Base-by-base conservation (phyloP, 1,140 invertebrate genomes). In the Trachymyrmex septentrionalis region DNA sequence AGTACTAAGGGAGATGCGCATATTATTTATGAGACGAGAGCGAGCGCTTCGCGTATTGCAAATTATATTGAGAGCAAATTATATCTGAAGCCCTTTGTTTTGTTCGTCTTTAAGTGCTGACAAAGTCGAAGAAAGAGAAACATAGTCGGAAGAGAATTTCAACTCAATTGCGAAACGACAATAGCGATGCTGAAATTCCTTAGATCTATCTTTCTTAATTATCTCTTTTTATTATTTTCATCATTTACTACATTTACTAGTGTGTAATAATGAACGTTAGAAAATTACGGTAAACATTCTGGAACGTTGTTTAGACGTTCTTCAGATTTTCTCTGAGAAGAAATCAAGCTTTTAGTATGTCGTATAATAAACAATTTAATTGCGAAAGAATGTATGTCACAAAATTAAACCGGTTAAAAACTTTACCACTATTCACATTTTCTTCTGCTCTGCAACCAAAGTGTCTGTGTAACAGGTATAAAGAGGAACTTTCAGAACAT, bases 401-500 rank as follows among this genome's bases (percentile, higher is more conserved):
- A 21, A 63, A 61, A 48, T n/a, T 34, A 61, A 84, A 50, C 59
- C 61, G 48, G 63, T 48, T 84, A 63, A 50, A 72, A 82, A 50
- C 53, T 82, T 82, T 34, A 16, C 19, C 72, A 21, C 10, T 19
- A 14, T 34, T 21, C 14, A 48, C 30, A 80, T 75, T 75, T 82
- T 30, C 7, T 71, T 75, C 2, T 27, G 38, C 12, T 24, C 64
- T 27, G 19, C n/a, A n/a, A 59, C 16, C 24, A 73, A 84, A 75
- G 24, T 82, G 53, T 73, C 80, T n/a, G 38, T 24, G n/a, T 82
- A 72, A 82, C 14, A 73, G 57, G 38, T 61, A 30, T 38, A 84
- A 75, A 84, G 3, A 61, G 19, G 19, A 84, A 84, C 69, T 84
- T 75, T 61, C 14, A 50, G 69, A 63, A 63, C 80, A 84, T 34